A percentile compares a stretch with the other conserved stretches of the same genome.
These are phyloP conservation scores for Sminthopsis crassicaudata DNA, from an alignment of 2,113 vertebrate genomes.

Conservation along the genomic window DNA sequence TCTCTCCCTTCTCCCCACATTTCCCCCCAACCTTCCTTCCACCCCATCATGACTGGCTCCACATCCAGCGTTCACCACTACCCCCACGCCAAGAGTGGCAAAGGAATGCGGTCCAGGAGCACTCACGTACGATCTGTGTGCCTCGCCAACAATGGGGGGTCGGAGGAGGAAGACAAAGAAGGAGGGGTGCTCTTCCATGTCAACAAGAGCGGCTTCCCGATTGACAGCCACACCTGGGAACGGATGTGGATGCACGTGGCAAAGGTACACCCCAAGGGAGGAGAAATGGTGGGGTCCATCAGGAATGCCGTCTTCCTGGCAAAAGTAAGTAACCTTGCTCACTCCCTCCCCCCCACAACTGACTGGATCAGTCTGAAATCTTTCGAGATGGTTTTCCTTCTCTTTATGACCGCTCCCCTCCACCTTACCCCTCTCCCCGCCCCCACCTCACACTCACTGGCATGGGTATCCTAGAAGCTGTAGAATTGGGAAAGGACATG, in stretches of 20 bases:
- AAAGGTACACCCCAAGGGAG: conserved; percentile 92
- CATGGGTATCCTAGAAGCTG: conserved; percentile 34
- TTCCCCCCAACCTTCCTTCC: neutral
- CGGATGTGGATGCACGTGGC: conserved; percentile 96
- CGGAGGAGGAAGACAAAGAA: conserved; percentile 94
- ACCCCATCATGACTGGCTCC: conserved; percentile 89
- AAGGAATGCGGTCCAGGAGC: conserved; percentile 91
- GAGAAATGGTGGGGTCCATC: conserved; percentile 94
- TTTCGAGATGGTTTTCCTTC: neutral
- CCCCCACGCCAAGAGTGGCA: conserved; percentile 84
- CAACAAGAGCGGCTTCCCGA: conserved; percentile 95
- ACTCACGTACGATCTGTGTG: conserved; percentile 84
- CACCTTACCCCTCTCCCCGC: neutral
- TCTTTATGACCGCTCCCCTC: neutral
- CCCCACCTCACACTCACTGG: conserved; percentile 14
- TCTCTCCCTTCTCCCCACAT: conserved; percentile 19
- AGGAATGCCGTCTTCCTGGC: conserved; percentile 89
- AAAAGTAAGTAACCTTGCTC: conserved; percentile 87
- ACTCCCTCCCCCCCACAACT: neutral
- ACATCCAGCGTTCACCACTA: conserved; percentile 83
- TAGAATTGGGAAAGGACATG: neutral
- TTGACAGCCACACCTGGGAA: conserved; percentile 94
- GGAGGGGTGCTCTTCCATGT: conserved; percentile 94
- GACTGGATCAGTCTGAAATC: neutral
- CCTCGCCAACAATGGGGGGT: conserved; percentile 85